Evolutionary conservation across 1,140 invertebrate genomes (phyloP).

Genomic region (Drosophila kanapiae): DNA sequence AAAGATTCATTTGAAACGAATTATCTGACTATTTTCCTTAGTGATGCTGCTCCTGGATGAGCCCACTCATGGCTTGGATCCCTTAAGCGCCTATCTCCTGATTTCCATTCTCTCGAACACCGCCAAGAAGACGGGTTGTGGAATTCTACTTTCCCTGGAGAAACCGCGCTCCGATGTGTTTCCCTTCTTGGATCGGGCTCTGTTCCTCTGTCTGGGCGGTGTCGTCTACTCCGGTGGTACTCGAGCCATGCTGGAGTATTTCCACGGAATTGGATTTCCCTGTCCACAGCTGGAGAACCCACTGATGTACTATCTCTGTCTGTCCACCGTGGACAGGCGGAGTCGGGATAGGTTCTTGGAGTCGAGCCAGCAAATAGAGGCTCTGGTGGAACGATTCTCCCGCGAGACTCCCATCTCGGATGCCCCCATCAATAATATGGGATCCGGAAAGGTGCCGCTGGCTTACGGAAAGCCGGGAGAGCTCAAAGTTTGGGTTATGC

Average conservation of each 20-base stretch:
- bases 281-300: conserved; percentile 97
- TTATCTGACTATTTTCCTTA: conserved; percentile 54
- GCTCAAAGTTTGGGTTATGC: conserved; percentile 89
- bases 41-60: conserved; percentile 95
- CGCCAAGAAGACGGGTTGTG: conserved; percentile 95
- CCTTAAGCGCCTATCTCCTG: conserved; percentile 95
- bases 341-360: conserved; percentile 94
- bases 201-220: conserved; percentile 94
- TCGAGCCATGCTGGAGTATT: conserved; percentile 95
- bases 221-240: conserved; percentile 96
- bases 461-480: conserved; percentile 91
- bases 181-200: conserved; percentile 92
- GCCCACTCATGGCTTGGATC: conserved; percentile 95
- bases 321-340: conserved; percentile 93
- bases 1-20: conserved; percentile 75
- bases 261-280: conserved; percentile 95
- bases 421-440: conserved; percentile 86
- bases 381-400: conserved; percentile 96
- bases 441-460: conserved; percentile 89
- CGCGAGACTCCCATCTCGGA: conserved; percentile 88
- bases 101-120: conserved; percentile 96
- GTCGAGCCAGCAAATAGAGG: conserved; percentile 96
- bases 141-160: conserved; percentile 95
- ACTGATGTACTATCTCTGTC: conserved; percentile 96
- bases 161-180: conserved; percentile 97